These are phyloP conservation scores for Leptinotarsa tumamoca DNA, from an alignment of 2,888 invertebrate species.

Conservation along the genomic window DNA sequence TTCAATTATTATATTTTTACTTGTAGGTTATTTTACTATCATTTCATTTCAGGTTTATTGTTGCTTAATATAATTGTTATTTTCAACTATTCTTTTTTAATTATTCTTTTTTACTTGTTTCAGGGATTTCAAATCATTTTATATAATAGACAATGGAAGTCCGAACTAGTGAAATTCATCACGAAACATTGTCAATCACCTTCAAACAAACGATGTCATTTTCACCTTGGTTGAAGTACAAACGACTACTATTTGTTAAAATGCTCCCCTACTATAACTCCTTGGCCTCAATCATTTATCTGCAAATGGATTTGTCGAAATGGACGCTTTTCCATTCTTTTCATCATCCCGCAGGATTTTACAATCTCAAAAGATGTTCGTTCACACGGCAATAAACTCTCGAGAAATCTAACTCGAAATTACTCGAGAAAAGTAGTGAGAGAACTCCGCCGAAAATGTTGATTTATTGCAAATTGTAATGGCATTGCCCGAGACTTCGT, in stretches of 20 bases:
- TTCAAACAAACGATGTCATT: no score
- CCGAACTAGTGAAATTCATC: no score
- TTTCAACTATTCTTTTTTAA: no score
- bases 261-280: constrained; percentile 16
- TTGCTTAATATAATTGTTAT: no score
- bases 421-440: constrained; percentile 5
- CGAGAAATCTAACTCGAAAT: constrained; percentile 49
- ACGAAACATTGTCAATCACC: no score
- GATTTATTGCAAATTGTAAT: constrained; percentile 59
- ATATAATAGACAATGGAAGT: no score
- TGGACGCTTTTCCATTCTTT: constrained; percentile 41
- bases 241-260: background rate
- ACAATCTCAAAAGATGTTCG: constrained; percentile 57
- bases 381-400: constrained; percentile 58
- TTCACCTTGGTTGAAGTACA: background rate
- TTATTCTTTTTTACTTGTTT: no score
- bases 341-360: constrained; percentile 52
- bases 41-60: no score
- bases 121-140: no score
- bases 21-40: no score
- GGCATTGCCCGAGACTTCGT: constrained; percentile 23
- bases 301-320: constrained; percentile 31
- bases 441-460: constrained; percentile 53
- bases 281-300: constrained; percentile 3
- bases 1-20: no score